Evolutionary conservation across 2,888 invertebrate species (phyloP), one percentile per base, ranked within the genome.

Genomic region (Drosophila crucigera): DNA sequence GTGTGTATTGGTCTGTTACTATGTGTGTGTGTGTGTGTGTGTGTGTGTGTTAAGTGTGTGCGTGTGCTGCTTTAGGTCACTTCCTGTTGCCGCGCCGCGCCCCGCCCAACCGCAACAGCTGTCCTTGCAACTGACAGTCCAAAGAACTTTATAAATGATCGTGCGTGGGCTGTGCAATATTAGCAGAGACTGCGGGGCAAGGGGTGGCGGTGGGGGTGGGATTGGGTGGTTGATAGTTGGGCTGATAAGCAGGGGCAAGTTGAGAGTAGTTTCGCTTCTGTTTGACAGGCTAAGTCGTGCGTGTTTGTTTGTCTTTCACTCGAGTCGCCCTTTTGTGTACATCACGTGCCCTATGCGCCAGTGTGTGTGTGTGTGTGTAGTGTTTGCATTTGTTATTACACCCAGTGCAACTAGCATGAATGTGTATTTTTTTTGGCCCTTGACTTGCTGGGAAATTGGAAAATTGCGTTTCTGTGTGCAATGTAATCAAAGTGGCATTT

Each of bases 121-220:
- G 76, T 76, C 73, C 83, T 80, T 82, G 83, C 76, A 65, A 54
- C 80, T 68, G 80, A 80, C 80, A 82, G 82, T 49, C 66, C 68
- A 67, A 78, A 69, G 76, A 85, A 90, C 76, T 83, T 86, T 86
- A 86, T 90, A 86, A 90, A 86, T 90, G 85, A 86, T 86, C 87
- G 73, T 47, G 54, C 52, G 43, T 50, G 61, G 55, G 56, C 22
- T 16, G 50, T 33, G 11, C 39, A 19, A 52, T 28, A 52, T 53
- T 9, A 11, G n/a, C 14, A 5, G 30, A 4, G 59, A 14, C 7
- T 11, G 59, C 14, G 16, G 39, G 59, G 19, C 3, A 33, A 28
- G 2, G n/a, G 31, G 35, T 9, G 14, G 10, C 31, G 35, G 25
- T 28, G 2, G 28, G 31, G 19, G 16, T n/a, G 37, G 39, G 22